A percentile compares a stretch with the other conserved stretches of the same genome.
Conservation (phyloP, 2,888 invertebrate genomes). For the Drosophila lutescens region DNA sequence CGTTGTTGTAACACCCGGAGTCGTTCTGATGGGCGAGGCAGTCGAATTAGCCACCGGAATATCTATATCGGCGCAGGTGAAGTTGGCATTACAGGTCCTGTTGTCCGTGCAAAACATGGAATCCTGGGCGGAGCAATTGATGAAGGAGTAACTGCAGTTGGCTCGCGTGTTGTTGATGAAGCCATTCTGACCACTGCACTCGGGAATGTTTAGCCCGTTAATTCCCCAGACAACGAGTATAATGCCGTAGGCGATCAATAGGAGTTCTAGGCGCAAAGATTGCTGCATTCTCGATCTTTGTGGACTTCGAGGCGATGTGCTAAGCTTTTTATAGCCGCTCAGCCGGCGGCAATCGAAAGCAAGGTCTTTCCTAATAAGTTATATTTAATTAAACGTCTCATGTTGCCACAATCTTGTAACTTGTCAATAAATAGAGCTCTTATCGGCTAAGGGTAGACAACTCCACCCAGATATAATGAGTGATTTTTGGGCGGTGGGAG, state of each 20-base stretch:
- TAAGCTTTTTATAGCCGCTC: conserved; percentile 66
- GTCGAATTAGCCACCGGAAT: conserved; percentile 1
- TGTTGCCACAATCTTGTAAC: conserved; percentile 52
- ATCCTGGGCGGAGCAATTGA: conserved; percentile 49
- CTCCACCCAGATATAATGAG: conserved; percentile 18
- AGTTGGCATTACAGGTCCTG: conserved; percentile 25
- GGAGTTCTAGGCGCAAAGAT: conserved; percentile 47
- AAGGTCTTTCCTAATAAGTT: conserved; percentile 54
- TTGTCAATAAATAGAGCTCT: conserved; percentile 57
- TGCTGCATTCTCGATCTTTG: conserved; percentile 57
- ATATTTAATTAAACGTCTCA: conserved; percentile 67
- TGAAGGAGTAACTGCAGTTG: conserved; percentile 46
- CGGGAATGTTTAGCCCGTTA: conserved; percentile 40
- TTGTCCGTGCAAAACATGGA: conserved; percentile 52
- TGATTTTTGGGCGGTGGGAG: conserved; percentile 7
- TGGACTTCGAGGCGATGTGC: conserved; percentile 29
- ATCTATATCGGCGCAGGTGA: conserved; percentile 19
- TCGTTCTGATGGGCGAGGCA: conserved; percentile 2
- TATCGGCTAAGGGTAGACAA: conserved; percentile 56
- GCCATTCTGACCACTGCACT: conserved; percentile 31
- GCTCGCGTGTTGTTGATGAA: conserved; percentile 40
- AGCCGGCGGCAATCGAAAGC: conserved; percentile 8
- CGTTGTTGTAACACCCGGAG: not conserved
- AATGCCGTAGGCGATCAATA: conserved; percentile 20
- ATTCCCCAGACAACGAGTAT: conserved; percentile 20